Percentiles rank a stretch among this genome's conserved stretches.
phyloP scores from a whole-genome alignment of 1,140 invertebrate genomes.

The Acromyrmex echinatior region DNA sequence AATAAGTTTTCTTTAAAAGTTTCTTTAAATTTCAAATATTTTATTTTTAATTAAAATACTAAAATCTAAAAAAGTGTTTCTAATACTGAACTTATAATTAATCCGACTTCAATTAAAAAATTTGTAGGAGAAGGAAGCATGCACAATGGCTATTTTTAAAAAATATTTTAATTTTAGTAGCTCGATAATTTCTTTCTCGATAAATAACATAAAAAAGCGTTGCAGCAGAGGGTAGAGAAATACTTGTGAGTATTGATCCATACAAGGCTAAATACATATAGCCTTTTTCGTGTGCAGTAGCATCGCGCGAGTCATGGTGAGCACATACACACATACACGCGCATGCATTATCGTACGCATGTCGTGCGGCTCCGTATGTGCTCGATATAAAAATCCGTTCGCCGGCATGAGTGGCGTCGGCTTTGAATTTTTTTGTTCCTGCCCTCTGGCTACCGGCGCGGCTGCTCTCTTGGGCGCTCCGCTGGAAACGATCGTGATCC shows the following conservation, averaged over 20 bases:
- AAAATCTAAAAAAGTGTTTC: too few species aligned
- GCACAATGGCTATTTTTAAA: too few species aligned
- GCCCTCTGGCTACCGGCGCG: conserved; percentile 62
- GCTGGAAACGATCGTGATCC: conserved; percentile 73
- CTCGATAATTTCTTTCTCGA: background rate
- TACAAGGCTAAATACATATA: conserved; percentile 13
- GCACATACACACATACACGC: background rate
- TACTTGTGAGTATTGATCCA: conserved; percentile 24
- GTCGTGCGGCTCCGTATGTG: conserved; percentile 8
- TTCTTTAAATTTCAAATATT: background rate
- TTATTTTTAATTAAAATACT: background rate
- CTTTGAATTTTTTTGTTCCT: conserved; percentile 62
- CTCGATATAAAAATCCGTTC: conserved; percentile 70
- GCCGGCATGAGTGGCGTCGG: conserved; percentile 57
- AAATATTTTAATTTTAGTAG: background rate
- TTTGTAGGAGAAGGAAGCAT: background rate
- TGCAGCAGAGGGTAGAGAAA: background rate
- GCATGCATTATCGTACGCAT: conserved; percentile 13
- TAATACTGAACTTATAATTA: background rate
- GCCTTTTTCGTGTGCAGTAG: conserved; percentile 9
- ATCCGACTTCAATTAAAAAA: background rate
- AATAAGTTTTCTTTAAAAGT: background rate
- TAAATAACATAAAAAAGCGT: background rate
- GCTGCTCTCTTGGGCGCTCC: conserved; percentile 54
- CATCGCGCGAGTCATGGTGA: conserved; percentile 24